Percentiles rank a stretch among this genome's conserved stretches.
These are phyloP conservation scores for Chlorodrepanis virens DNA, from an alignment of 2,113 vertebrate species.

Conservation along the genomic window DNA sequence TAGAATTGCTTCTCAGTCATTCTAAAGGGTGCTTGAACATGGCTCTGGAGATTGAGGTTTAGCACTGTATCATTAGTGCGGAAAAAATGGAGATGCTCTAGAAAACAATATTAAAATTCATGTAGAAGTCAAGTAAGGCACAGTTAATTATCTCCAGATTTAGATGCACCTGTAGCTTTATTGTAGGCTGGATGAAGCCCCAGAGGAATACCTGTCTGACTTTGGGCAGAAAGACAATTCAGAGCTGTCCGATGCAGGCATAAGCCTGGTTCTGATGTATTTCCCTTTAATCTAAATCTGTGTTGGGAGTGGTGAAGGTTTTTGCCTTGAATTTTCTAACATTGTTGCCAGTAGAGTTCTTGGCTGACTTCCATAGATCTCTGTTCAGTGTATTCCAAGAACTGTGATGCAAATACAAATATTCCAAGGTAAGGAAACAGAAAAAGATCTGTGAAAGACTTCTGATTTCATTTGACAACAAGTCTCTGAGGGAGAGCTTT, in stretches of 20 bases:
- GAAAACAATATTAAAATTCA: not conserved
- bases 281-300: not conserved
- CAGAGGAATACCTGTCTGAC: not conserved
- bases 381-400: not conserved
- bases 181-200: not conserved
- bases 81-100: not conserved
- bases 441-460: not conserved
- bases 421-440: not conserved
- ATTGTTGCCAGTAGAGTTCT: not conserved
- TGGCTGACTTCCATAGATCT: not conserved
- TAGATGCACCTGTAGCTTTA: not conserved
- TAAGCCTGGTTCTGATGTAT: not conserved
- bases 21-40: not conserved
- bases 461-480: not conserved
- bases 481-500: not conserved
- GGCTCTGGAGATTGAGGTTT: not conserved
- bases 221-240: not conserved
- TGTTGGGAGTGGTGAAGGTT: not conserved
- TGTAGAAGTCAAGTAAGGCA: not conserved
- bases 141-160: not conserved
- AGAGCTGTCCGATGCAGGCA: not conserved
- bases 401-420: not conserved
- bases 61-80: not conserved
- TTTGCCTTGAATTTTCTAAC: not conserved
- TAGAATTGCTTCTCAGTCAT: not conserved